Base-by-base conservation (phyloP, 2,113 vertebrate species). In the Seriola rivoliana region DNA sequence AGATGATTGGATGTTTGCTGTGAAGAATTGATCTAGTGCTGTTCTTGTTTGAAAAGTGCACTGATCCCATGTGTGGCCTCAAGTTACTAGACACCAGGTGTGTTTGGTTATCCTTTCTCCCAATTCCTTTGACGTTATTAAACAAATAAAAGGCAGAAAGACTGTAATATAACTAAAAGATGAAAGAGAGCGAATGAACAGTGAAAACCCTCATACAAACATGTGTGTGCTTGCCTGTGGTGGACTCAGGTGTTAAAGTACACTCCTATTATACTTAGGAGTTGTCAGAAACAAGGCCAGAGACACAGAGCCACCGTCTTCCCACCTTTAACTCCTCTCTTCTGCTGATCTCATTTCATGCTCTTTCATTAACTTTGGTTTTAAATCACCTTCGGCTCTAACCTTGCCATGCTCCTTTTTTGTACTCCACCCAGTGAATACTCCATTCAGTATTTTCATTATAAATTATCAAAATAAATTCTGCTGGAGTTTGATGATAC, bases 221-320 rank as follows among this genome's bases (percentile, higher is more conserved):
- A 25, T 70, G 78, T 62, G 65, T 54, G 59, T 59, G 58, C 70
- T 38, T 69, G 75, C 57, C 23, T 75, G 70, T 72, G 81, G 50
- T 78, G 89, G 96, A 94, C 97, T 96, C 97, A 98, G 97, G 96
- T 98, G 97, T 95, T 95, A 93, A 93, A 96, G 96, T 92, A 94
- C 93, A 80, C 90, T 95, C 82, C 93, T 94, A 93, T 97, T 97
- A 95, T 95, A 83, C 66, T 87, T 69, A 62, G 42, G 91, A 95
- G 92, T 94, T 73, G 95, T 96, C 93, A 95, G 91, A 92, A 93
- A 89, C 38, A 23, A 80, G 60, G n/a, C 71, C n/a, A 1, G 50
- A 79, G 75, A 77, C 65, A 63, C 82, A 71, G 40, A 64, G 65
- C 67, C 71, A 78, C 79, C 65, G n/a, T 86, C 84, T 65, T 79